Base-by-base conservation (phyloP, 2,888 invertebrate species). In the Drosophila rubida region DNA sequence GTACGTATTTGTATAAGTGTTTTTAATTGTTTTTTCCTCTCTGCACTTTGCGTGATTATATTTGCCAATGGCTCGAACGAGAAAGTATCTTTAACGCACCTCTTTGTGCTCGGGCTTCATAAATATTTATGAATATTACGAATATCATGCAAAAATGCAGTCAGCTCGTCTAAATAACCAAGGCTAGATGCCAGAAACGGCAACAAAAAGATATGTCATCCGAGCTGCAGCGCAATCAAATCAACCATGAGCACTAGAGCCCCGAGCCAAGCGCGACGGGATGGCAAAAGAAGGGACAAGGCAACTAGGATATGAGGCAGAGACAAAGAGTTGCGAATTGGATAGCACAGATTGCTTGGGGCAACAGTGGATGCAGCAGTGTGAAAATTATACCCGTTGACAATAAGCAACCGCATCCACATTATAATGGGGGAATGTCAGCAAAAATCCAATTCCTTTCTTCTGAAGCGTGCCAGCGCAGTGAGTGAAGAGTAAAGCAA, bases 61-160 rank as follows among this genome's bases (percentile, higher is more conserved):
- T 78, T 75, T 62, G 25, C 57, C 51, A 37, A 13, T 14, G 39
- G 67, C 4, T 19, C 11, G 14, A n/a, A 46, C n/a, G 9, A 14
- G 25, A 6, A 23, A 45, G 13, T 45, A 37, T 25, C 37, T 22
- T 60, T 30, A 42, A 61, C 45, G 44, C 64, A 27, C 13, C 37
- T 45, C 45, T 68, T 66, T 49, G 73, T 65, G 68, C 63, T 51
- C 53, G 48, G 37, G 49, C 46, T 46, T 87, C 87, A 88, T 82
- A 84, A 82, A 82, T 88, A 82, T 82, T 82, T 87, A 82, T 87
- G 87, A 73, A 67, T 73, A 80, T 73, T 73, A 53, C n/a, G 32
- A 75, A 49, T 16, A 55, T 64, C 63, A 77, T 76, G 88, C 80
- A 80, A 70, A 68, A 71, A 76, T 61, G 49, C 67, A 63, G 63